Percentiles rank a stretch among this genome's conserved stretches.
These are phyloP conservation scores for Sparidentex hasta DNA, from an alignment of 2,797 vertebrate genomes.

Conservation along the genomic window DNA sequence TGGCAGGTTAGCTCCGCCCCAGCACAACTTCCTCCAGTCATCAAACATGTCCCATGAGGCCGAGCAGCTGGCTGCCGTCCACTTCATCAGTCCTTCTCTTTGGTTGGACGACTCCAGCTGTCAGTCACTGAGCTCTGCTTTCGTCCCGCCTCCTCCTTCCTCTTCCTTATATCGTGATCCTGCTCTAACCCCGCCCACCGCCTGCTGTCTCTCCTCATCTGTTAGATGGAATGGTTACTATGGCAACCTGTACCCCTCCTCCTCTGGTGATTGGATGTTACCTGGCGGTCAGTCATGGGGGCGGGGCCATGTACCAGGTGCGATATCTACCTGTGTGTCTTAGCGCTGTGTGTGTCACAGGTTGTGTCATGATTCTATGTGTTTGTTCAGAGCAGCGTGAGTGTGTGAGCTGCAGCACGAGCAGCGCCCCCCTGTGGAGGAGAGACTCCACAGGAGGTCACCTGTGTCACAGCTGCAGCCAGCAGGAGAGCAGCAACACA, in stretches of 20 bases:
- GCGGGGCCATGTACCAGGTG: conserved; percentile 39
- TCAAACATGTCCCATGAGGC: not conserved
- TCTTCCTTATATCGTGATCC: conserved; percentile 56
- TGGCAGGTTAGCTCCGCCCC: conserved; percentile 37
- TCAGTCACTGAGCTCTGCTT: conserved; percentile 67
- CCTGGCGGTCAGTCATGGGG: conserved; percentile 7
- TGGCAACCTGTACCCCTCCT: not conserved
- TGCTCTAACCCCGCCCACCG: conserved; percentile 57
- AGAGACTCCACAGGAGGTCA: conserved; percentile 35
- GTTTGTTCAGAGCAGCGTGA: conserved; percentile 38
- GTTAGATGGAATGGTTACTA: conserved; percentile 60
- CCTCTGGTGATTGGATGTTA: conserved; percentile 7
- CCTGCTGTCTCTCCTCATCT: conserved; percentile 51
- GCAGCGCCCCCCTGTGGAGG: conserved; percentile 62
- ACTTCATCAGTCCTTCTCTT: conserved; percentile 67
- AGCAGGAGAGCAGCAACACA: conserved; percentile 19
- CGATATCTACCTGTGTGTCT: not conserved
- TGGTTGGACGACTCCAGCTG: conserved; percentile 79
- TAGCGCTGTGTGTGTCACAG: not conserved
- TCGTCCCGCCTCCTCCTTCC: conserved; percentile 43
- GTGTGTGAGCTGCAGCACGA: conserved; percentile 50
- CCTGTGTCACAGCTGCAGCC: conserved; percentile 60
- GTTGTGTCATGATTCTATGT: conserved; percentile 3
- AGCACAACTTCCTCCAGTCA: conserved; percentile 36
- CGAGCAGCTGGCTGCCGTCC: not conserved